Base-by-base conservation (phyloP, 35 echinoderm and acorn worm genomes). In the Chiridota heheva region DNA sequence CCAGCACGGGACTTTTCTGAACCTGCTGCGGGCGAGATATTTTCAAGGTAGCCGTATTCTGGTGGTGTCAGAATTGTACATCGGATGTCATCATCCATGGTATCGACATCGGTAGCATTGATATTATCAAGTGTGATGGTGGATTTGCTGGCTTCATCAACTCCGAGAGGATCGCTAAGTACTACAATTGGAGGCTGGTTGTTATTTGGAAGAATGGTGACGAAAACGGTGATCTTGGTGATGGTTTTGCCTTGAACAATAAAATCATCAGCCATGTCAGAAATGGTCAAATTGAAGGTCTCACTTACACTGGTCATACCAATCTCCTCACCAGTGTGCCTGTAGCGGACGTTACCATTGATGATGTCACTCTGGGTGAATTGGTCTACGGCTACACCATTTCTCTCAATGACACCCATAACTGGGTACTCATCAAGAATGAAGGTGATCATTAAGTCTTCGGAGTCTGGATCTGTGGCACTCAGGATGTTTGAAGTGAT, bases 391-490 rank as follows among this genome's bases (percentile, higher is more conserved):
- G 81, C 60, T 7, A 85, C n/a, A 58, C 89, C 81, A 56, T 91
- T 91, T 40, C 36, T 80, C 74, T 98, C 89, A 88, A 98, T 91
- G 0, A 74, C 67, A 60, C 95, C 95, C 7, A 81, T 66, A 27
- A 5, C 27, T 35, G 95, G 89, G 26, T 2, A 30, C 42, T 60
- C 49, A 49, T 88, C 81, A 20, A 98, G 37, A 41, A 98, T 88
- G 68, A 98, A 98, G 30, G 73, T 98, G 6, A 98, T 80, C 38
- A 81, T 87, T 17, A 98, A 76, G 63, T 98, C 89, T 69, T 98
- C 95, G 20, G 95, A 91, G 47, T 98, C 95, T n/a, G 90, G 89
- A 81, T 98, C 95, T 36, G 95, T 91, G 49, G 95, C 95, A 98
- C 95, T 98, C 32, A 98, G 47, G 41, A 98, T 86, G 42, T 98